These are phyloP conservation scores for Stegostoma tigrinum DNA, from an alignment of 2,113 vertebrate species.

Conservation along the genomic window DNA sequence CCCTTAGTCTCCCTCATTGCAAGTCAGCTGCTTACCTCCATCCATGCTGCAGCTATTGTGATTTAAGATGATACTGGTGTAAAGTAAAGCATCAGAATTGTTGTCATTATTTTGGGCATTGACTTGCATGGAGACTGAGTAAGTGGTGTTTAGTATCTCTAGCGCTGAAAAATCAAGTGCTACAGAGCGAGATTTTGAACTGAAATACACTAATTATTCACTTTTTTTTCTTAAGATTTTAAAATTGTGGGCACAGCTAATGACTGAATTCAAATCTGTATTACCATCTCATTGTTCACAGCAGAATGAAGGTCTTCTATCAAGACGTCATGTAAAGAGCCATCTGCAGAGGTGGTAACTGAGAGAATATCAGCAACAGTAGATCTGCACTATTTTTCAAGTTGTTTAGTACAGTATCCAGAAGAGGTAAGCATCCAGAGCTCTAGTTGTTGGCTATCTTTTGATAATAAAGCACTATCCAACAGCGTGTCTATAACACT, in stretches of 20 bases:
- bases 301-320: slow-evolving; percentile 29
- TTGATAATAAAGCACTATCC: not conserved
- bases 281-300: not conserved
- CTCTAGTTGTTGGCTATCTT: not conserved
- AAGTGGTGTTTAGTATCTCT: no score
- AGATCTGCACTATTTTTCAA: not conserved
- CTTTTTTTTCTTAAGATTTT: not conserved
- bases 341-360: not conserved
- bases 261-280: not conserved
- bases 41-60: no score
- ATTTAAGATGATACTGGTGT: no score
- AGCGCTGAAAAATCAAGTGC: not conserved
- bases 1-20: no score
- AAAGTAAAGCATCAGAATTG: not conserved
- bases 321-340: not conserved
- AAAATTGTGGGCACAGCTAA: not conserved
- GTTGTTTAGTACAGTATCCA: not conserved
- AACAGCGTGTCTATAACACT: not conserved
- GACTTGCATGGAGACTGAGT: no score
- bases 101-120: not conserved
- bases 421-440: slow-evolving; percentile 14
- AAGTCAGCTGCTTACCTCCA: no score
- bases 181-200: not conserved
- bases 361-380: not conserved
- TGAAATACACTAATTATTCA: not conserved